Conservation (phyloP, 64 coral and sea anemone species). For the Montipora sp. region DNA sequence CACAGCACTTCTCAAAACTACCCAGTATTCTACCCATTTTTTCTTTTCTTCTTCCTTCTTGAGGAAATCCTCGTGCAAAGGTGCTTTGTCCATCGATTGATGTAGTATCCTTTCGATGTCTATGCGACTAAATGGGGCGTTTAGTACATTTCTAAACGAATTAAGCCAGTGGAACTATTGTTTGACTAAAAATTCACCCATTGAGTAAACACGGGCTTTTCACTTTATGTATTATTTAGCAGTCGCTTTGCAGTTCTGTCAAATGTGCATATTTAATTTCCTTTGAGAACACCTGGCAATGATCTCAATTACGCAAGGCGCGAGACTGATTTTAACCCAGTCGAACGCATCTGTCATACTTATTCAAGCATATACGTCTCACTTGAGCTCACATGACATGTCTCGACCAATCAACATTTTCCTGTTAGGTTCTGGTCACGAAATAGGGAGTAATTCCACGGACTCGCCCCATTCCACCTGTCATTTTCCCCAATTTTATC, state of each 20-base stretch:
- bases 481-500: no score
- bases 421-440: no score
- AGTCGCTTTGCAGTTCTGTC: neutral
- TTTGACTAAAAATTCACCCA: slow-evolving; percentile 12
- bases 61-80: slow-evolving; percentile 59
- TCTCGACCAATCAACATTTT: no score
- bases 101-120: neutral
- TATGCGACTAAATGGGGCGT: neutral
- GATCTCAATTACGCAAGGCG: neutral
- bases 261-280: neutral
- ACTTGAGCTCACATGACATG: no score
- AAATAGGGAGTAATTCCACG: no score
- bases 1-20: neutral
- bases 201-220: neutral
- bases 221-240: neutral
- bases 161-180: neutral
- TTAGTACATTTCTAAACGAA: neutral
- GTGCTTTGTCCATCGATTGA: slow-evolving; percentile 13
- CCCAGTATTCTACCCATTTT: slow-evolving; percentile 63
- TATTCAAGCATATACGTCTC: no score
- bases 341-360: no score
- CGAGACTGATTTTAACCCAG: neutral
- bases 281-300: neutral
- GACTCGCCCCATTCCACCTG: no score
- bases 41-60: slow-evolving; percentile 53